Evolutionary conservation across 2,113 vertebrate species (phyloP), one percentile per base, ranked within the genome.

Genomic region (Cololabis saira): DNA sequence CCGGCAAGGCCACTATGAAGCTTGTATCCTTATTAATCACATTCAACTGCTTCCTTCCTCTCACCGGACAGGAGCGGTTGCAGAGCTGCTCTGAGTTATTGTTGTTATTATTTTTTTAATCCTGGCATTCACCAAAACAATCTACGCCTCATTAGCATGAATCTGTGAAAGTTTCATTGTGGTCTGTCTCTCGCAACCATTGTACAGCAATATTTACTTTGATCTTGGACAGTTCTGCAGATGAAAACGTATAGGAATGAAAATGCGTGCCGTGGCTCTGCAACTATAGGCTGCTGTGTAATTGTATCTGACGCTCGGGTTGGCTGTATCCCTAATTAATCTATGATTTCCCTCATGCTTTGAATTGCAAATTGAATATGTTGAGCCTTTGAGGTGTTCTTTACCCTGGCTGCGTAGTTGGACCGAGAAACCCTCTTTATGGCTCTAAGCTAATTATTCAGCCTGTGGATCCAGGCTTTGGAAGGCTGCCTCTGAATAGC

Each of bases 361-460:
- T 73, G 78, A 81, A 85, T 82, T 82, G 67, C 59, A 81, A 77
- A 81, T 85, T 67, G 61, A 77, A 80, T 44, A 76, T 69, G 65
- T 74, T 74, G 68, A 84, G 75, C 73, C 74, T 84, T 72, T 78
- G 80, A 85, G 81, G 71, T 74, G 68, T 76, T 84, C 71, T 70
- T 85, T 69, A 65, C 66, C 61, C 81, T 58, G 62, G 72, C 70
- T 72, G 74, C 63, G 30, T 61, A 60, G 61, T 48, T 85, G 78
- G 71, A 81, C 74, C 66, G 63, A 77, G 61, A 75, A 71, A 55
- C 57, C 49, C 61, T 76, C 48, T 82, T 85, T 70, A 79, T 81
- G 44, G 71, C 84, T 85, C 40, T 24, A 16, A 67, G 84, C 73
- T 89, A 80, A 87, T 88, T 87, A 89, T 86, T 76, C 81, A 81